Evolutionary conservation across 53 echinoderm and acorn worm species (phyloP), one percentile per base, ranked within the genome.

Genomic region (Hippasteria phrygiana): DNA sequence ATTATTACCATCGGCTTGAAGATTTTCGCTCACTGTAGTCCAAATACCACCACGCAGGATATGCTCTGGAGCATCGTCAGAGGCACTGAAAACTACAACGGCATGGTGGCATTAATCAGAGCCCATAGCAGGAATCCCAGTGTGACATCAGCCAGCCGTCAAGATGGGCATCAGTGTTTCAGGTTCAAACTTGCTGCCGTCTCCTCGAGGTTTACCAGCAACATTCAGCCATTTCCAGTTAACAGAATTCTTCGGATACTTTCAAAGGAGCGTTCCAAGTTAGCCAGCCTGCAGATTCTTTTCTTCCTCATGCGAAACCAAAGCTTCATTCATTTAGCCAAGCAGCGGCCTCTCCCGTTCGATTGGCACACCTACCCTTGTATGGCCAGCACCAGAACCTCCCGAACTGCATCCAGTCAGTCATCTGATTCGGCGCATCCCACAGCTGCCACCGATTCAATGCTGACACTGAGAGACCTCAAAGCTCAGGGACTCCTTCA

Each of bases 31-130:
- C 93, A 96, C 72, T 94, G 89, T 55, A 93, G 93, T 54, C 94
- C 93, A 28, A 91, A 93, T 70, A 91, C 91, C 37, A 73, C 96
- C 46, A 78, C 94, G 8, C 96, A 96, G 42, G 99, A 99, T 41
- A 88, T 96, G 78, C 86, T 99, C 31, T 94, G 93, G 90, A 96
- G 78, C 83, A 94, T 99, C 14, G 96, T 94, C 36, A 88, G 94
- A 12, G 95, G 99, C 9, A 86, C 94, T 22, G 99, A 99, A 51
- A 96, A 99, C 73, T 99, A 90, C 90, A 99, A 99, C 73, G 88
- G 93, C 12, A 88, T 96, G 46, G 78, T 96, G 16, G 84, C 47
- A 4, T 50, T 85, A 50, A 51, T 85, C 10, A 64, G 35, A 35
- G 51, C 70, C 12, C 69, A 67, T 71, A 18, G 67, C 34, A 69